Evolutionary conservation across 1,140 invertebrate genomes (phyloP).

Genomic region (Bursaphelenchus mucronatus): DNA sequence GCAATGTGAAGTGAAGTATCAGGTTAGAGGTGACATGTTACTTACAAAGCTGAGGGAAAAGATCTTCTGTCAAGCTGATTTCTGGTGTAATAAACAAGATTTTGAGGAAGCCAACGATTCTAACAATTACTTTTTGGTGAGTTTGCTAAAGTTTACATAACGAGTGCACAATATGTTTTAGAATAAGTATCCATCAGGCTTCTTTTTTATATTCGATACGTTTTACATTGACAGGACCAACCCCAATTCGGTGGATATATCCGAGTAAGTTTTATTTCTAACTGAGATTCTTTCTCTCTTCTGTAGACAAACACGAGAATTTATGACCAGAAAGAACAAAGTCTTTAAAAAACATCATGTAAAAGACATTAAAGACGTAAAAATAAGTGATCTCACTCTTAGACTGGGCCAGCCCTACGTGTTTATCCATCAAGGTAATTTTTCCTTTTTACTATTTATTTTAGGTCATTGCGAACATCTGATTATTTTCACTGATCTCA

Average conservation of each 20-base stretch:
- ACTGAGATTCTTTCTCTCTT: not conserved
- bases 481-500: constrained; percentile 61
- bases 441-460: not conserved
- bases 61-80: constrained; percentile 61
- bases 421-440: constrained; percentile 62
- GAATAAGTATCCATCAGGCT: constrained; percentile 62
- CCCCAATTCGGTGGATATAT: constrained; percentile 59
- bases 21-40: constrained; percentile 59
- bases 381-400: constrained; percentile 62
- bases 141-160: constrained; percentile 15
- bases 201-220: constrained; percentile 63
- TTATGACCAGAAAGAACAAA: constrained; percentile 53
- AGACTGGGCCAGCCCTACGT: constrained; percentile 62
- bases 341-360: constrained; percentile 47
- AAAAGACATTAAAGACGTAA: constrained; percentile 59
- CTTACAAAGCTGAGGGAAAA: constrained; percentile 60
- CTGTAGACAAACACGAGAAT: constrained; percentile 56
- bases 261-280: constrained; percentile 47
- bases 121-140: constrained; percentile 40
- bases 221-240: constrained; percentile 63
- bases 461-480: constrained; percentile 62
- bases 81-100: constrained; percentile 59
- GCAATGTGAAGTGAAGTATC: constrained; percentile 55
- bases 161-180: constrained; percentile 35
- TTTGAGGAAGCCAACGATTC: constrained; percentile 51